A percentile compares a stretch with the other conserved stretches of the same genome.
phyloP scores from a whole-genome alignment of 2,113 vertebrate genomes.

The Nesospiza acunhae region DNA sequence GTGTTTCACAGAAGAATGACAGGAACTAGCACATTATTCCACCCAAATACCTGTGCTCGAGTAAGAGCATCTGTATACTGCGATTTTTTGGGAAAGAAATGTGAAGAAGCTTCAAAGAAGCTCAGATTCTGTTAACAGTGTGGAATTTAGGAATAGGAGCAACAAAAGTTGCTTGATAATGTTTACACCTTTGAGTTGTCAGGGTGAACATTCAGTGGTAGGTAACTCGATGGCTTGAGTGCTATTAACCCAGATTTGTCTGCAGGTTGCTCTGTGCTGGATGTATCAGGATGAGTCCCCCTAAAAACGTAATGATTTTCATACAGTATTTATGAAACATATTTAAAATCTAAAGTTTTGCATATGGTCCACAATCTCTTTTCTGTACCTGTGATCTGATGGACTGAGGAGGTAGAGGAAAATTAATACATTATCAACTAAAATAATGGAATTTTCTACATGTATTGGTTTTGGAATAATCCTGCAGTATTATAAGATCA shows the following conservation, averaged over 20 bases:
- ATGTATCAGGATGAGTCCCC: not conserved
- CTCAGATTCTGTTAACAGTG: not conserved
- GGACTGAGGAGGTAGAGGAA: not conserved
- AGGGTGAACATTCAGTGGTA: not conserved
- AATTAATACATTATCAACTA: not conserved
- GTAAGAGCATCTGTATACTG: not conserved
- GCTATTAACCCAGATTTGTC: not conserved
- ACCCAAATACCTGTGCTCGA: not conserved
- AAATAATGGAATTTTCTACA: not conserved
- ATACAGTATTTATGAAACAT: not conserved
- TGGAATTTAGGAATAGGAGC: not conserved
- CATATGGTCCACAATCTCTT: not conserved
- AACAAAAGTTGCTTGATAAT: not conserved
- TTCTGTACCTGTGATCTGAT: not conserved
- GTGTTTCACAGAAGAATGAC: not conserved
- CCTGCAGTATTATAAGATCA: slow-evolving; percentile 27
- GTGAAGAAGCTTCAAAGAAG: not conserved
- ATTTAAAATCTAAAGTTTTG: not conserved
- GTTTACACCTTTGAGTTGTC: not conserved
- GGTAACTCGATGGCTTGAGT: not conserved
- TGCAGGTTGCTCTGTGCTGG: not conserved
- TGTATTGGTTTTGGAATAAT: slow-evolving; percentile 17
- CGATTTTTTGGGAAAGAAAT: not conserved
- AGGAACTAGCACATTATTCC: not conserved
- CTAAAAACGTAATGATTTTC: not conserved